Conservation (phyloP, 2,113 vertebrate species). For the Dicerorhinus sumatrensis region DNA sequence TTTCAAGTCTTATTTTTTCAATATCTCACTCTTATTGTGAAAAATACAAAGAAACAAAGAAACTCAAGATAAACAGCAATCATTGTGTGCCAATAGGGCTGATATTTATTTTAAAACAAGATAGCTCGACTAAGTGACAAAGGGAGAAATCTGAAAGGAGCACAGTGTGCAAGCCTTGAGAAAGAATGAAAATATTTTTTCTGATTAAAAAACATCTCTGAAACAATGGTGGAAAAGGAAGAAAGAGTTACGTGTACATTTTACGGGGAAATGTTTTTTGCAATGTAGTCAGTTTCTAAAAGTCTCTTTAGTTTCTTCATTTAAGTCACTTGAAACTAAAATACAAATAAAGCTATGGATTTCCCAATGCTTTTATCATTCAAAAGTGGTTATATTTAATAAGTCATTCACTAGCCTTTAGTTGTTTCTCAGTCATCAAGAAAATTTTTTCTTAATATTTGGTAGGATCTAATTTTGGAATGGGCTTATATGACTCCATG, state of each 20-base stretch:
- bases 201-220: background rate
- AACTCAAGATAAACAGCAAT: background rate
- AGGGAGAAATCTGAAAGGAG: background rate
- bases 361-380: background rate
- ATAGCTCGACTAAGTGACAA: background rate
- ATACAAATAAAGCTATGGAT: background rate
- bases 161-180: background rate
- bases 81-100: background rate
- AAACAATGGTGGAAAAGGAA: background rate
- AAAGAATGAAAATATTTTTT: background rate
- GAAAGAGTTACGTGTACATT: background rate
- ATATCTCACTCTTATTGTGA: background rate
- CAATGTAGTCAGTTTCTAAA: background rate
- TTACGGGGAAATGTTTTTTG: background rate
- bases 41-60: background rate
- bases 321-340: slow-evolving; percentile 26
- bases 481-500: background rate
- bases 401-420: background rate
- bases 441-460: slow-evolving; percentile 20
- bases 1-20: slow-evolving; percentile 21
- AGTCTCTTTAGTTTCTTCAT: background rate
- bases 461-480: background rate
- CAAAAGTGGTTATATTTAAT: background rate
- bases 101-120: background rate
- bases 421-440: background rate